Evolutionary conservation across 2,888 invertebrate genomes (phyloP).

Genomic region (Lasiommata megera): DNA sequence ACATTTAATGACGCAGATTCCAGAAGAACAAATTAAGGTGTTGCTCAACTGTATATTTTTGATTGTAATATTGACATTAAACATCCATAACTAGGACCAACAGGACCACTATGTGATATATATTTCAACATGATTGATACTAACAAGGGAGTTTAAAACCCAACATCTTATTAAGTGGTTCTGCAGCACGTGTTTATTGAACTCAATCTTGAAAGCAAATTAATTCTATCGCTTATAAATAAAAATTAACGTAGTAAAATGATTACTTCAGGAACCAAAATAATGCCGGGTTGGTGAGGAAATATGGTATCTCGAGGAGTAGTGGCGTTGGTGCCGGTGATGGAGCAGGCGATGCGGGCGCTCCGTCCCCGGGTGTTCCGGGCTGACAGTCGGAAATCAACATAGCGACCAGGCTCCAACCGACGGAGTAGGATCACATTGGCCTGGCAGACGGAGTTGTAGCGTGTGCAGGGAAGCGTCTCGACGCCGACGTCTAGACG

Average conservation of each 20-base stretch:
- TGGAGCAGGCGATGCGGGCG: constrained; percentile 88
- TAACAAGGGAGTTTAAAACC: no score
- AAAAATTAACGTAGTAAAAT: neutral
- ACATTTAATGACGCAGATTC: no score
- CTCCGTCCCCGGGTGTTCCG: constrained; percentile 89
- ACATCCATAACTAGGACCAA: no score
- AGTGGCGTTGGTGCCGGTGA: constrained; percentile 91
- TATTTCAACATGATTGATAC: no score
- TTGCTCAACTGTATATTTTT: no score
- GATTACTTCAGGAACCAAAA: constrained; percentile 87
- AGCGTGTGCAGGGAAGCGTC: constrained; percentile 90
- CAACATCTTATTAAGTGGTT: no score
- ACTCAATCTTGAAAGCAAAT: no score
- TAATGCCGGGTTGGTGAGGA: constrained; percentile 89
- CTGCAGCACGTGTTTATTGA: no score
- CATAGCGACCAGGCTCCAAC: constrained; percentile 90
- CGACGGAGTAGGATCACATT: constrained; percentile 90
- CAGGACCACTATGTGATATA: no score
- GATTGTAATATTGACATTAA: no score
- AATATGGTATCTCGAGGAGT: constrained; percentile 92
- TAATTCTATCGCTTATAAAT: no score
- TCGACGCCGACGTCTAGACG: constrained; percentile 89
- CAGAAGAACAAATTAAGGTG: no score
- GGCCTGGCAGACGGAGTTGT: constrained; percentile 94
- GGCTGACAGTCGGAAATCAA: constrained; percentile 88